These are phyloP conservation scores for Aramus guarauna DNA, from an alignment of 2,113 vertebrate genomes.

Conservation along the genomic window DNA sequence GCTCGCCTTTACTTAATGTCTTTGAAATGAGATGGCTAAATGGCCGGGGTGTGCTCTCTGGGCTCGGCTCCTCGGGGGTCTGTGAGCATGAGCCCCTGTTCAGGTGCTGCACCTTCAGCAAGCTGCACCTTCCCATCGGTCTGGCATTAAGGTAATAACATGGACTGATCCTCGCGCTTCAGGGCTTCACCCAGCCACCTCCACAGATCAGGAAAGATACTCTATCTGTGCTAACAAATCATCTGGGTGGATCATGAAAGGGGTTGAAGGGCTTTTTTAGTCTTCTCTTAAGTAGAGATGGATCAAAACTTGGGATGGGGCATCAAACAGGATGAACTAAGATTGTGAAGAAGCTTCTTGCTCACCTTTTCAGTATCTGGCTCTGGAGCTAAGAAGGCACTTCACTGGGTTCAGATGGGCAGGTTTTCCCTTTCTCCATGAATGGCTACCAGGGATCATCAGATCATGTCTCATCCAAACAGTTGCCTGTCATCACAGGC, in stretches of 20 bases:
- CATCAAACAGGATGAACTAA: neutral
- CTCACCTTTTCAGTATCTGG: neutral
- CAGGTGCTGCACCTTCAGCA: neutral
- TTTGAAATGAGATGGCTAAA: neutral
- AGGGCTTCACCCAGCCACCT: neutral
- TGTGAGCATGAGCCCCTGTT: neutral
- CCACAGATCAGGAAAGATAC: neutral
- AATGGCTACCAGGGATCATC: neutral
- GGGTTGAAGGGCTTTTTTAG: neutral
- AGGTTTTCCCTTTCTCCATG: neutral
- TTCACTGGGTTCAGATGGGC: neutral
- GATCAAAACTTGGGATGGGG: neutral
- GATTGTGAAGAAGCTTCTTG: neutral
- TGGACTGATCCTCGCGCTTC: neutral
- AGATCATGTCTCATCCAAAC: neutral
- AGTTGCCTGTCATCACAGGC: neutral
- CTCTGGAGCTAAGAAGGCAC: neutral
- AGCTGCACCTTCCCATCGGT: fast-evolving
- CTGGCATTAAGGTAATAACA: neutral
- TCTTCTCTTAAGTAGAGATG: neutral
- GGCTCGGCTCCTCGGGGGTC: neutral
- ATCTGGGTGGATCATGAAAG: neutral
- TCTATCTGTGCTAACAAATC: neutral
- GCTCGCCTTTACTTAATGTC: neutral
- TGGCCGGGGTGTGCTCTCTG: neutral